Evolutionary conservation across 1,140 invertebrate species (phyloP), one percentile per base, ranked within the genome.

Genomic region (Phenacoccus solenopsis): DNA sequence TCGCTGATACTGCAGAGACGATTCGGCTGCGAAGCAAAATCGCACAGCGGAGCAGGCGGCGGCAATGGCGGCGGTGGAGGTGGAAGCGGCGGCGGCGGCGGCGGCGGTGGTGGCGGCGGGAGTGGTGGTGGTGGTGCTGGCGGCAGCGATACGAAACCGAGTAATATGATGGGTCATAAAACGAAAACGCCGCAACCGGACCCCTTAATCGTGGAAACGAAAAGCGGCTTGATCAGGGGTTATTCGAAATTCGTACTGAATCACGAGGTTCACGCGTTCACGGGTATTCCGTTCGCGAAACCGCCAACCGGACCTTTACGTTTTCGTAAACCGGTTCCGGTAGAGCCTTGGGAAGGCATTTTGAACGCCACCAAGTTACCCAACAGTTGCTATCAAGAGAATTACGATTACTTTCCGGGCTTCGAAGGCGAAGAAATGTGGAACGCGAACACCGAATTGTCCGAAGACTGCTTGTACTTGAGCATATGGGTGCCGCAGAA

Each of bases 211-310:
- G 89, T 93, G 3, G 85, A 90, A 76, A 94, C 91, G 0, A 87
- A 84, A 28, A 90, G 83, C 70, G 91, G 91, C 0, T 81, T 87
- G 22, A 85, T 94, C 30, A 85, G 89, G 32, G 91, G 92, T 4
- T 85, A 86, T 71, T 84, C 86, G 9, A 87, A 88, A 72, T 88
- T 82, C 27, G 89, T 90, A 32, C 80, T 90, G 71, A 89, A 88
- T 7, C 85, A 89, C 61, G 87, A 93, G 75, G 89, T 97, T 0
- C 90, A 95, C 77, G 88, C 90, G 10, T 98, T 91, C 77, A 88
- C 87, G n/a, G 93, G 94, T 1, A 94, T 98, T 72, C 96, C 96
- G 0, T 98, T 92, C 78, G 95, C 94, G 0, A 93, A 96, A 78
- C 92, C 95, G 0, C 69, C 72, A 16, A n/a, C 84, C 9, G 93